Evolutionary conservation across 2,797 vertebrate species (phyloP).

Genomic region (Siniperca undulata): DNA sequence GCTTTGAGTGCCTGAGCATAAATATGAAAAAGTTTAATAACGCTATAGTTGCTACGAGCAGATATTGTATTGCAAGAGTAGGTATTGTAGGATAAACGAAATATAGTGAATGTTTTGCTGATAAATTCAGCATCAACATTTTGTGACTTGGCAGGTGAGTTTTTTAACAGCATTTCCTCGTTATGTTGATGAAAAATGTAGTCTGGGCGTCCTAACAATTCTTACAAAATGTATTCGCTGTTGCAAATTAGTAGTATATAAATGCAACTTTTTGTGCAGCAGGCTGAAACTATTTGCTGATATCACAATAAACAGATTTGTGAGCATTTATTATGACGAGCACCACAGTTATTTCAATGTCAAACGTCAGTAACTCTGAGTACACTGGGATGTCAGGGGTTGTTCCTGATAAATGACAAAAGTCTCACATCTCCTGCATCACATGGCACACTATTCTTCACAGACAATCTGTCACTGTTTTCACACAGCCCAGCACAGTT

Average conservation of each 20-base stretch:
- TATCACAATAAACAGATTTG: not conserved
- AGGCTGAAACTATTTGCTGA: conserved; percentile 9
- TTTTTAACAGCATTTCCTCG: not conserved
- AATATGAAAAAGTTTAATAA: not conserved
- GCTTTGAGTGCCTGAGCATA: not conserved
- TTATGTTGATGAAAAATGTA: not conserved
- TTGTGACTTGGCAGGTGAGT: not conserved
- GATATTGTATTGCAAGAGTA: not conserved
- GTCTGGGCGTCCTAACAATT: not conserved
- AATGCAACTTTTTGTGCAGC: not conserved
- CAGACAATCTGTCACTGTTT: conserved; percentile 75
- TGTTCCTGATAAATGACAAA: conserved; percentile 57
- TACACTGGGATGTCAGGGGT: conserved; percentile 26
- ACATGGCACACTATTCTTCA: conserved; percentile 51
- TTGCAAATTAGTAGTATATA: not conserved
- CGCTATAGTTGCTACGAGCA: not conserved
- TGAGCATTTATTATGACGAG: not conserved
- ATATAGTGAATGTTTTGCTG: not conserved
- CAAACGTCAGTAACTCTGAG: conserved; percentile 42
- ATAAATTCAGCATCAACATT: not conserved
- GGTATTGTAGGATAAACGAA: not conserved
- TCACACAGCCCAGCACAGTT: conserved; percentile 53
- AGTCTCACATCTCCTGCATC: conserved; percentile 67
- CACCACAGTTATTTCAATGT: conserved; percentile 3
- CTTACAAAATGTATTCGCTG: not conserved